phyloP scores from a whole-genome alignment of 1,140 invertebrate genomes.

The Drosophila santomea region DNA sequence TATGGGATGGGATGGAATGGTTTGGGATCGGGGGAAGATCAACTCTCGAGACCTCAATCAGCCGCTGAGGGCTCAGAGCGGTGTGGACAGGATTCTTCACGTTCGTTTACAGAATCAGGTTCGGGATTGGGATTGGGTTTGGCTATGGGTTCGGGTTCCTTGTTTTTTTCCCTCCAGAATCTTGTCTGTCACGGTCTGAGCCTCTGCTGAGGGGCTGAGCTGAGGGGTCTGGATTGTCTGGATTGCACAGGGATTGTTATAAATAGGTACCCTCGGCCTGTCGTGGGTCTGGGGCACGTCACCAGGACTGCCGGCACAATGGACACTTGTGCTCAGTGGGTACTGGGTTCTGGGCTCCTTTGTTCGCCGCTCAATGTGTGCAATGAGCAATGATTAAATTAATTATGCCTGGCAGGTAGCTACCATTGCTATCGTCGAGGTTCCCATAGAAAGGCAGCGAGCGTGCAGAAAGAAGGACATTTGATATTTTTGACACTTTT shows the following conservation, averaged over 20 bases:
- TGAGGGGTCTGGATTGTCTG: slow-evolving; percentile 47
- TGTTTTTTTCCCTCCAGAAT: slow-evolving; percentile 18
- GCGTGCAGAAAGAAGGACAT: slow-evolving; percentile 74
- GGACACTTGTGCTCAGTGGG: slow-evolving; percentile 68
- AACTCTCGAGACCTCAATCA: slow-evolving; percentile 67
- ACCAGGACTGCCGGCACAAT: slow-evolving; percentile 62
- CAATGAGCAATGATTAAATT: slow-evolving; percentile 80
- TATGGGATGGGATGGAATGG: too few species aligned
- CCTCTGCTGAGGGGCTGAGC: slow-evolving; percentile 28
- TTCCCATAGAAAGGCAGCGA: slow-evolving; percentile 65
- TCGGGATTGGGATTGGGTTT: slow-evolving; percentile 19
- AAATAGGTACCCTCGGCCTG: slow-evolving; percentile 39
- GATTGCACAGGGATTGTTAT: slow-evolving; percentile 17
- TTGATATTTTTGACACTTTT: slow-evolving; percentile 81
- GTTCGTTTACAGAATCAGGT: slow-evolving; percentile 20
- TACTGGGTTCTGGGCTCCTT: slow-evolving; percentile 13
- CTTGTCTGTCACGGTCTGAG: slow-evolving; percentile 53
- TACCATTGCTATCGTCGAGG: slow-evolving; percentile 11
- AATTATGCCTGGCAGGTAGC: slow-evolving; percentile 75
- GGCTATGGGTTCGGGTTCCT: slow-evolving; percentile 13
- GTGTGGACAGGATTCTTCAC: slow-evolving; percentile 32
- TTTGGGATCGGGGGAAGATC: slow-evolving; percentile 46
- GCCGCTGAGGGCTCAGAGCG: slow-evolving; percentile 42
- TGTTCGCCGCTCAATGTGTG: slow-evolving; percentile 52
- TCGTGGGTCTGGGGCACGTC: slow-evolving; percentile 76